Evolutionary conservation across 2,888 invertebrate genomes (phyloP), one percentile per base, ranked within the genome.

Genomic region (Gymnoscelis rufifasciata): DNA sequence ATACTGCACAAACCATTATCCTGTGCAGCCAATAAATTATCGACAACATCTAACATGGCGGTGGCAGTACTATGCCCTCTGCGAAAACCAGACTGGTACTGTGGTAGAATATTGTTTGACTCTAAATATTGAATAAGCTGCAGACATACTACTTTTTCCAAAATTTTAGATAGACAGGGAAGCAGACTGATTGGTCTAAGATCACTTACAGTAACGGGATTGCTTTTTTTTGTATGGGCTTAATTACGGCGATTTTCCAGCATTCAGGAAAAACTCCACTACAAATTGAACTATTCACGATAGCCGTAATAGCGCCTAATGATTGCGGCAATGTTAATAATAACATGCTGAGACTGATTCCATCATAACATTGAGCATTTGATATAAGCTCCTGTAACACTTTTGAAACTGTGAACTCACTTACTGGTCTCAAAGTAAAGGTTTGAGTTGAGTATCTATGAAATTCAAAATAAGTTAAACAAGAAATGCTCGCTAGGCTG

Each of bases 1-100:
- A 54, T 30, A 1, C 52, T 50, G 0, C 50, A 48, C 31, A 44
- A 12, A 0, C 57, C 54, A 0, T 4, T 5, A 23, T 60, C 58
- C 2, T 43, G 49, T 0, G 53, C 57, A 0, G 29, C 38, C 0
- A 59, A 11, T 0, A 59, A 41, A 27, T 55, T 46, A 6, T 49
- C 57, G 7, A 7, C 7, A 2, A 26, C 26, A 7, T 26, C 26
- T 8, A 26, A 26, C 8, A 26, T 6, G 3, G 26, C 28, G 1
- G 28, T 10, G 3, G 1, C 10, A 3, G 28, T 28, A 10, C 28
- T 28, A 10, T 10, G 28, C 1, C 10, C 28, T 10, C 10, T 28
- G 1, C 28, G 28, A 10, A 28, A 28, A 1, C 28, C 28, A 28
- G 28, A 28, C 8, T 28, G 28, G 2, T 10, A 2, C 6, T 10